Base-by-base conservation (phyloP, 2,888 invertebrate species). In the Hypolimnas misippus region DNA sequence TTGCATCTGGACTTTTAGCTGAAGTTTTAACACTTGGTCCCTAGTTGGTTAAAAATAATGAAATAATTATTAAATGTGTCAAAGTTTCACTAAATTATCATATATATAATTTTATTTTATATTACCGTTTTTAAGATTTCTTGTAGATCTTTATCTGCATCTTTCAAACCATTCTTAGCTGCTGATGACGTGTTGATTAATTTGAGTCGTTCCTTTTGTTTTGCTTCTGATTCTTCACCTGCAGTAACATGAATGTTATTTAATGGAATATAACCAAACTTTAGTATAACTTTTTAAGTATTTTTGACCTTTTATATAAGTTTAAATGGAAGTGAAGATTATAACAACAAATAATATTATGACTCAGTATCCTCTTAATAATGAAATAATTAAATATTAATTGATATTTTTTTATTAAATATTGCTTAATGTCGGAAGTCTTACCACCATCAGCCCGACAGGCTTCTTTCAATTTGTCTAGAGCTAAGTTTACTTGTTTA, bases 141-240 rank as follows among this genome's bases (percentile, higher is more conserved):
- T 44, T 76, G 63, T 7, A 83, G 62, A 16, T 74, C 72, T n/a
- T 74, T 68, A 12, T 76, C 75, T 2, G 75, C 76, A 0, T 71
- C 69, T 4, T 64, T 63, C 19, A 83, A 57, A n/a, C 66, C 71
- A 0, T 69, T 69, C 49, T 70, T 73, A 1, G 74, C 68, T 0
- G 63, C 65, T 1, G 76, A 57, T 1, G 74, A 54, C 2, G 69
- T 68, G 17, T 65, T 70, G 5, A 72, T 46, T 46, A 79, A 79
- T 19, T 75, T 64, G 8, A 75, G 56, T 6, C 74, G 74, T 29
- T 68, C 69, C 10, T 66, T 57, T 35, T 77, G 76, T 31, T 59
- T 67, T n/a, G 57, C 33, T 7, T 53, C 35, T n/a, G 35, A 38
- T 38, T 38, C 35, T 3, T 38, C 35, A n/a, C 3, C 35, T 38